phyloP scores from a whole-genome alignment of 2,888 invertebrate genomes.

The Aspidiotus rigidus region DNA sequence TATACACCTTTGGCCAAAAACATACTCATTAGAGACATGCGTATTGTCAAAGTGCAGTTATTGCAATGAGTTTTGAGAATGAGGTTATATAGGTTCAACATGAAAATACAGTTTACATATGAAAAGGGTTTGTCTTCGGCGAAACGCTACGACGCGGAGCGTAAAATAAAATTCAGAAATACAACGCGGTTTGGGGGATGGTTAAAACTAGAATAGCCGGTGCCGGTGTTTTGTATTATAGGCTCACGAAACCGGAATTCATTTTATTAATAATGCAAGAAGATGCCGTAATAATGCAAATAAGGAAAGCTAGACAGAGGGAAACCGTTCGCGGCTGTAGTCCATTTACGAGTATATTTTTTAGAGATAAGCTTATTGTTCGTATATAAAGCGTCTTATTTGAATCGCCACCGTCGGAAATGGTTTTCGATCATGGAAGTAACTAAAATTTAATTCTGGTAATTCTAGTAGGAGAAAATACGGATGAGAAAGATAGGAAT shows the following conservation, averaged over 20 bases:
- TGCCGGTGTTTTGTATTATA: constrained; percentile 18
- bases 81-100: background rate
- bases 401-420: too few relatives aligned
- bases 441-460: too few relatives aligned
- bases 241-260: constrained; percentile 32
- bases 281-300: constrained; percentile 32
- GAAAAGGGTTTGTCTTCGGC: constrained; percentile 19
- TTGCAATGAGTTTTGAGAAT: constrained; percentile 11
- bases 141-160: background rate
- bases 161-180: constrained; percentile 25
- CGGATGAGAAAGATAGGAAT: too few relatives aligned
- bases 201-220: constrained; percentile 25
- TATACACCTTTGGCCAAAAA: constrained; percentile 29
- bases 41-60: constrained; percentile 31
- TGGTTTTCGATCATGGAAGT: too few relatives aligned
- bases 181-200: constrained; percentile 30
- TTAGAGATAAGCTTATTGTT: too few relatives aligned
- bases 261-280: constrained; percentile 31
- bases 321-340: background rate
- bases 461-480: too few relatives aligned
- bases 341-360: too few relatives aligned
- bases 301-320: constrained; percentile 7
- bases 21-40: constrained; percentile 18
- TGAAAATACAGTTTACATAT: constrained; percentile 16
- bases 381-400: too few relatives aligned